These are phyloP conservation scores for Thalpophila matura DNA, from an alignment of 2,888 invertebrate species.

Conservation along the genomic window DNA sequence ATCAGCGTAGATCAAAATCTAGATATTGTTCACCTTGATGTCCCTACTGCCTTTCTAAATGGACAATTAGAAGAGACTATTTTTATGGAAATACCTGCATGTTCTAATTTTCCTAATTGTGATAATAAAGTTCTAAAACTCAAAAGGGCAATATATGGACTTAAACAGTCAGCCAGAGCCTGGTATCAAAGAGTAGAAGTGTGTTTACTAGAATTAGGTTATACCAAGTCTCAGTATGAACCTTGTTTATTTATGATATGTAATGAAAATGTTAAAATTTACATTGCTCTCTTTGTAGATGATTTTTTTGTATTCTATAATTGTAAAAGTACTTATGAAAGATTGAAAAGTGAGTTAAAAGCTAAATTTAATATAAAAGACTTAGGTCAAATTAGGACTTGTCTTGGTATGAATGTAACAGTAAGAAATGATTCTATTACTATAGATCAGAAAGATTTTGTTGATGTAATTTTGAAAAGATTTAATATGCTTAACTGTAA, in stretches of 20 bases:
- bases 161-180: slow-evolving; percentile 57
- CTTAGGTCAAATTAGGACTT: too few species aligned
- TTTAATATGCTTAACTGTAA: too few species aligned
- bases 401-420: too few species aligned
- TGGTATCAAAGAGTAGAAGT: slow-evolving; percentile 59
- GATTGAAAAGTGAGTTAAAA: too few species aligned
- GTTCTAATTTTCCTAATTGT: slow-evolving; percentile 15
- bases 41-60: slow-evolving; percentile 33
- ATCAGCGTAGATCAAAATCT: too few species aligned
- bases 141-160: slow-evolving; percentile 58
- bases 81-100: slow-evolving; percentile 25
- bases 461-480: too few species aligned
- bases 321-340: too few species aligned
- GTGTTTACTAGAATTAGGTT: slow-evolving; percentile 40
- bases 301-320: background rate
- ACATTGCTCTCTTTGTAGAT: background rate
- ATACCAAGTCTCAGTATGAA: slow-evolving; percentile 50
- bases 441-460: too few species aligned
- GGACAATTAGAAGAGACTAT: slow-evolving; percentile 13
- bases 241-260: slow-evolving; percentile 62
- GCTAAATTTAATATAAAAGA: too few species aligned
- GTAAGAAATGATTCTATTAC: too few species aligned
- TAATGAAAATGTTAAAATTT: background rate
- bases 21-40: slow-evolving; percentile 15
- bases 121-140: slow-evolving; percentile 44